These are phyloP conservation scores for Tetrao urogallus DNA, from an alignment of 2,113 vertebrate species.

Conservation along the genomic window DNA sequence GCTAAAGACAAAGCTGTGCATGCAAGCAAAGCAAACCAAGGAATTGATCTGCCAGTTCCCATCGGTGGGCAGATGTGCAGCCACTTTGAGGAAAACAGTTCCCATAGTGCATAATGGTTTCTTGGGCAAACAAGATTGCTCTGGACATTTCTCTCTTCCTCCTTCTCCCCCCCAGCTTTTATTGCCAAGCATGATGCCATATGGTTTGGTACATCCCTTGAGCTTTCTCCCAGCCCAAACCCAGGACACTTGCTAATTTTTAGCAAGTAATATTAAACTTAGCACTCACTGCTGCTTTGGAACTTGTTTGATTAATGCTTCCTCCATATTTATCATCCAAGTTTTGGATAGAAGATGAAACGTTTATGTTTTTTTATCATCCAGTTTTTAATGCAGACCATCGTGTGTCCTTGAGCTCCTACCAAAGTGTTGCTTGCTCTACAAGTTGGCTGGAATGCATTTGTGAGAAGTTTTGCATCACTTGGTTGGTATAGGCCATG, in stretches of 20 bases:
- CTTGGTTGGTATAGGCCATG: fast-evolving
- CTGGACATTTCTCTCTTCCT: neutral
- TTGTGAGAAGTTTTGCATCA: neutral
- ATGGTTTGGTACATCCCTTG: neutral
- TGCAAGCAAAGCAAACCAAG: neutral
- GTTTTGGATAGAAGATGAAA: neutral
- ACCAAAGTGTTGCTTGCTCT: neutral
- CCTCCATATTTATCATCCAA: fast-evolving
- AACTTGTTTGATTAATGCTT: too few species aligned
- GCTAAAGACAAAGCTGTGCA: neutral
- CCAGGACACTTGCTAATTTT: neutral
- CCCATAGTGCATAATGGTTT: neutral
- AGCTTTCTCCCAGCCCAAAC: neutral
- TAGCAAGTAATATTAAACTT: neutral
- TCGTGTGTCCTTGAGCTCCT: fast-evolving
- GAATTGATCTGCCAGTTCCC: neutral
- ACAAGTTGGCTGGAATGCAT: fast-evolving
- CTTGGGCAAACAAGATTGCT: neutral
- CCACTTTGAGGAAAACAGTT: neutral
- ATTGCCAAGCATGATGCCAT: neutral
- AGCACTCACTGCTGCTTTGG: neutral
- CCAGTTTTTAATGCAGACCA: neutral
- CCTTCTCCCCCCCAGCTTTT: neutral
- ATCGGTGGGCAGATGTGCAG: neutral
- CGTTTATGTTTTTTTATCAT: neutral